Percentiles rank a stretch among this genome's conserved stretches.
Conservation (phyloP, 2,797 vertebrate species). For the Muraenolepis orangiensis region DNA sequence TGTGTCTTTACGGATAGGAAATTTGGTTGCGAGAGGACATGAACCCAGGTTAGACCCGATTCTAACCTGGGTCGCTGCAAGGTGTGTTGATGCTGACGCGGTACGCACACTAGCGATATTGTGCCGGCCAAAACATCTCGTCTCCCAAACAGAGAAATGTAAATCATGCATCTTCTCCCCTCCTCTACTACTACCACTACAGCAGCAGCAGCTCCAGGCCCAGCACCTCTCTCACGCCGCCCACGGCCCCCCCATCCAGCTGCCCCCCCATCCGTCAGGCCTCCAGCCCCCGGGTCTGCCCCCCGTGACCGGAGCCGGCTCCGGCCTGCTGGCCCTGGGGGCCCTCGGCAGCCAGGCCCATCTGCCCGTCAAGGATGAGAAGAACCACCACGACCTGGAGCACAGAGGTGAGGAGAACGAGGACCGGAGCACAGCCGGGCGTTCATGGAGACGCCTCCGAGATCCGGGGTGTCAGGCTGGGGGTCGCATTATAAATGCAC, state of each 20-base stretch:
- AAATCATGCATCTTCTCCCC: conserved; percentile 50
- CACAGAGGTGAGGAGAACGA: conserved; percentile 90
- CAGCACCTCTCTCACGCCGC: conserved; percentile 94
- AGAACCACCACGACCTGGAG: conserved; percentile 94
- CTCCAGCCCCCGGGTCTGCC: conserved; percentile 89
- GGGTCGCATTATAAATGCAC: neutral
- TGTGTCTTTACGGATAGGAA: neutral
- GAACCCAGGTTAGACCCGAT: neutral
- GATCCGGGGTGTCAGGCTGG: neutral
- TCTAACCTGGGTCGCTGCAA: neutral
- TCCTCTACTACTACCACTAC: conserved; percentile 57
- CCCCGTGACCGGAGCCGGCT: conserved; percentile 80
- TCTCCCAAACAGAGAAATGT: neutral
- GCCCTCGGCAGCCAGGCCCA: conserved; percentile 92
- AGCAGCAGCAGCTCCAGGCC: conserved; percentile 98
- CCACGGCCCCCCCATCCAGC: conserved; percentile 89
- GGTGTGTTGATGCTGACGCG: neutral
- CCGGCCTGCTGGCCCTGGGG: conserved; percentile 86
- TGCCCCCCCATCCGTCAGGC: conserved; percentile 88
- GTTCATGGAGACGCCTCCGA: neutral
- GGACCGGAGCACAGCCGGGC: conserved; percentile 45
- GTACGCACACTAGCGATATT: neutral
- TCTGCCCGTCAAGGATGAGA: conserved; percentile 92
- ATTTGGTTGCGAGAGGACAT: neutral
- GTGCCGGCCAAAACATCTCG: neutral